A percentile compares a stretch with the other conserved stretches of the same genome.
phyloP scores from a whole-genome alignment of 2,888 invertebrate genomes.

The Fragum fragum region DNA sequence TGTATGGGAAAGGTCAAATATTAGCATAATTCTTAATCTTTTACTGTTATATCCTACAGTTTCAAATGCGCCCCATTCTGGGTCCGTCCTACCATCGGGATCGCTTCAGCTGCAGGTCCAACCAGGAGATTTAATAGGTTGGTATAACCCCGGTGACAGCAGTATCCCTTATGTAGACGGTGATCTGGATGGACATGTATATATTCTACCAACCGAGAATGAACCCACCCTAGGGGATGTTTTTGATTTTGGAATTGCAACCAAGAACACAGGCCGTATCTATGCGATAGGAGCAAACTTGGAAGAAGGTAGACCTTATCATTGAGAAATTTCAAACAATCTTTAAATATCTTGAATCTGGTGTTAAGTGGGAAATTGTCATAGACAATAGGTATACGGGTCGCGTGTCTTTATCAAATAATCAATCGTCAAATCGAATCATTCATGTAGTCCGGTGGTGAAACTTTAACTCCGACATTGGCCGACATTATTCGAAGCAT shows the following conservation, averaged over 20 bases:
- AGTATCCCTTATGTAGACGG: slow-evolving; percentile 24
- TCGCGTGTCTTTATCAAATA: too few relatives aligned
- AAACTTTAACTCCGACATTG: too few relatives aligned
- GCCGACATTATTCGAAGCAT: too few relatives aligned
- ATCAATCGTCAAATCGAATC: too few relatives aligned
- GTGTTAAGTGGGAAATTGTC: too few relatives aligned
- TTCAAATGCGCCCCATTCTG: not conserved
- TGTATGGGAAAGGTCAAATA: too few relatives aligned
- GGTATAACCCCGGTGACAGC: slow-evolving; percentile 5
- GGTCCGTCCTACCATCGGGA: not conserved
- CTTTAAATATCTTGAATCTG: too few relatives aligned
- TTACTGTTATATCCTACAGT: not conserved
- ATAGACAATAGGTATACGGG: too few relatives aligned
- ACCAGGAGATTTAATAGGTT: slow-evolving; percentile 24
- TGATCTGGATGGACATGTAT: slow-evolving; percentile 14
- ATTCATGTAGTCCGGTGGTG: too few relatives aligned
- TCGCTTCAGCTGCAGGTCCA: slow-evolving; percentile 1
- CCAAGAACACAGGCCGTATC: slow-evolving; percentile 4
- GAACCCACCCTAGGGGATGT: slow-evolving; percentile 1
- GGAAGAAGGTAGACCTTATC: slow-evolving; percentile 14
- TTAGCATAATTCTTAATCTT: too few relatives aligned
- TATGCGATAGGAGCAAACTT: slow-evolving; percentile 13
- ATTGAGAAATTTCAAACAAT: too few relatives aligned
- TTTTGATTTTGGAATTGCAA: not conserved
- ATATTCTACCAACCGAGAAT: not conserved